Evolutionary conservation across 1,140 invertebrate species (phyloP).

Genomic region (Aleiodes sp.): DNA sequence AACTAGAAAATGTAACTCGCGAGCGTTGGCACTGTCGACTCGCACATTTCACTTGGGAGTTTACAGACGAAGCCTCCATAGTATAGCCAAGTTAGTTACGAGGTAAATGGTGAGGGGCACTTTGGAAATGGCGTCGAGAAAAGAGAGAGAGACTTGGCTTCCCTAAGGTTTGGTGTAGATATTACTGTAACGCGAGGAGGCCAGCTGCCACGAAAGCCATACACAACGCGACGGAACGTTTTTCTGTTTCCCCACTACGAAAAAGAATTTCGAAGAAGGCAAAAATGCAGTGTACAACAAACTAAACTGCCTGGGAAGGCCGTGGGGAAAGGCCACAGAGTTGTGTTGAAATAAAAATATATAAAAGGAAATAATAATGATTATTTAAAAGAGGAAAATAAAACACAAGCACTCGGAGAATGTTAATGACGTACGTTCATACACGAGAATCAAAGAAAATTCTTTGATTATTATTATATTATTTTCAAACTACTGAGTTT

Average conservation of each 20-base stretch:
- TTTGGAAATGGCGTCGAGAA: constrained; percentile 22
- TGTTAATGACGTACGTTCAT: background rate
- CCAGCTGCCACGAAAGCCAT: constrained; percentile 12
- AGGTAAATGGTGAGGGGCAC: background rate
- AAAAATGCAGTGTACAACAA: background rate
- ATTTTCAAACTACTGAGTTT: background rate
- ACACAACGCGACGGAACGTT: background rate
- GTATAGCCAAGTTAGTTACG: background rate
- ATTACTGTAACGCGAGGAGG: background rate
- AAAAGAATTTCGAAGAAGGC: background rate
- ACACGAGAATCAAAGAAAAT: background rate
- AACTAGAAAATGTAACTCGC: constrained; percentile 14
- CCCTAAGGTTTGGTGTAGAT: background rate
- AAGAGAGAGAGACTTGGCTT: no score
- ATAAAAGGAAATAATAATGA: background rate
- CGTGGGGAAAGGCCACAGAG: background rate
- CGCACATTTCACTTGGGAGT: constrained; percentile 24
- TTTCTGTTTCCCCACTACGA: constrained; percentile 11
- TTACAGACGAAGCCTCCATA: background rate
- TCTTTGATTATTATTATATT: background rate
- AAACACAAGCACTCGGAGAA: background rate
- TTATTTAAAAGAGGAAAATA: no score
- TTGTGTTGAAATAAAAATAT: background rate
- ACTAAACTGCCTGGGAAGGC: background rate
- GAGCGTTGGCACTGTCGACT: background rate